These are phyloP conservation scores for Stegophylla sp. DNA, from an alignment of 2,888 invertebrate genomes.

Conservation along the genomic window DNA sequence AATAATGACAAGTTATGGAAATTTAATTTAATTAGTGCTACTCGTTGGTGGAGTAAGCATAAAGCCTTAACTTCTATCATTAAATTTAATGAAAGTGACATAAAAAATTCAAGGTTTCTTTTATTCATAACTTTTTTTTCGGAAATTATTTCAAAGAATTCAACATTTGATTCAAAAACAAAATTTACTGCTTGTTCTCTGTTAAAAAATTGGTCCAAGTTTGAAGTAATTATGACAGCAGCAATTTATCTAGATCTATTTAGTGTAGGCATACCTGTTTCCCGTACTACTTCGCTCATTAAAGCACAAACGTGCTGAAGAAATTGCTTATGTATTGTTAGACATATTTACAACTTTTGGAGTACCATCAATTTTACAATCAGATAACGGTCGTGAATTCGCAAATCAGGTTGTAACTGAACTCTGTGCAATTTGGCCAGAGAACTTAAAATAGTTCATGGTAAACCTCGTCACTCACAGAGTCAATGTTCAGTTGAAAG, in stretches of 20 bases:
- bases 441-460: not conserved
- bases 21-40: not conserved
- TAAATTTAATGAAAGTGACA: conserved; percentile 1
- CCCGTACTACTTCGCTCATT: conserved; percentile 63
- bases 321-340: conserved; percentile 62
- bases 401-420: not conserved
- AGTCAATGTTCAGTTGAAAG: not conserved
- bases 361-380: conserved; percentile 60
- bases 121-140: conserved; percentile 1
- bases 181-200: conserved; percentile 12
- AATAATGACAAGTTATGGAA: not conserved
- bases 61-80: not conserved
- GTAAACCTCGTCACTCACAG: not conserved
- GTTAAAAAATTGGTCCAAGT: conserved; percentile 16
- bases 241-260: conserved; percentile 2
- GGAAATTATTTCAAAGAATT: conserved; percentile 1
- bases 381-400: conserved; percentile 63
- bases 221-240: conserved; percentile 10
- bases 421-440: not conserved
- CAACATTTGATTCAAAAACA: conserved; percentile 23
- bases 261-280: not conserved
- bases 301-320: conserved; percentile 62
- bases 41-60: not conserved
- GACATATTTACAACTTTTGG: conserved; percentile 61
- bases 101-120: conserved; percentile 2